A percentile compares a stretch with the other conserved stretches of the same genome.
phyloP scores from a whole-genome alignment of 2,113 vertebrate genomes.

The Oncorhynchus tshawytscha region DNA sequence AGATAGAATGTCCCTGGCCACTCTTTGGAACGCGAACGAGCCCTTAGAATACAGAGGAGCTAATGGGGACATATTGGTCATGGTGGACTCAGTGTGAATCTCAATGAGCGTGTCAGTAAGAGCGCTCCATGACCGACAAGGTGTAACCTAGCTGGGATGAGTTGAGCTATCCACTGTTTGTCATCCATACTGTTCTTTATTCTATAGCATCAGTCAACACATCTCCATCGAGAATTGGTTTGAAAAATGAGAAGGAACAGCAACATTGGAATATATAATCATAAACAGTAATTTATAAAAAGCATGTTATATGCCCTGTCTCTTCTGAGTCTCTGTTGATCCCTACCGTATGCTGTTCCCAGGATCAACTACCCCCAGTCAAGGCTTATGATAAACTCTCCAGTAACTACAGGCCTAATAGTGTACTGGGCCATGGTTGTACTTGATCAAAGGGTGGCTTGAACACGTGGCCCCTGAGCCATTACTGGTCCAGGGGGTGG shows the following conservation, averaged over 20 bases:
- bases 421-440: constrained; percentile 69
- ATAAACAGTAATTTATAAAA: neutral
- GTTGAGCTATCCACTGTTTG: constrained; percentile 64
- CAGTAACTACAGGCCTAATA: constrained; percentile 48
- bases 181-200: constrained; percentile 41
- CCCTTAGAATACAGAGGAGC: constrained; percentile 65
- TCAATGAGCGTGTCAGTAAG: constrained; percentile 67
- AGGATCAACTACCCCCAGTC: neutral
- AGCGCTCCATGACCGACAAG: constrained; percentile 68
- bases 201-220: constrained; percentile 49
- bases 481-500: constrained; percentile 80
- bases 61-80: constrained; percentile 73
- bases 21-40: constrained; percentile 64
- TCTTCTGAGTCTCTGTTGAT: no score
- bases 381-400: constrained; percentile 22
- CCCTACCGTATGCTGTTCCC: no score
- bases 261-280: constrained; percentile 18
- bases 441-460: constrained; percentile 77
- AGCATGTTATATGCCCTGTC: neutral
- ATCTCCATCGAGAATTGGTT: constrained; percentile 14
- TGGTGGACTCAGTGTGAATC: constrained; percentile 69
- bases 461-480: constrained; percentile 79
- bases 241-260: constrained; percentile 4
- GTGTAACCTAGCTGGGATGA: constrained; percentile 57
- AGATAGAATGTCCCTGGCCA: constrained; percentile 38